A percentile compares a stretch with the other conserved stretches of the same genome.
Evolutionary conservation across 2,113 vertebrate species (phyloP).

Genomic region (Petaurus breviceps): DNA sequence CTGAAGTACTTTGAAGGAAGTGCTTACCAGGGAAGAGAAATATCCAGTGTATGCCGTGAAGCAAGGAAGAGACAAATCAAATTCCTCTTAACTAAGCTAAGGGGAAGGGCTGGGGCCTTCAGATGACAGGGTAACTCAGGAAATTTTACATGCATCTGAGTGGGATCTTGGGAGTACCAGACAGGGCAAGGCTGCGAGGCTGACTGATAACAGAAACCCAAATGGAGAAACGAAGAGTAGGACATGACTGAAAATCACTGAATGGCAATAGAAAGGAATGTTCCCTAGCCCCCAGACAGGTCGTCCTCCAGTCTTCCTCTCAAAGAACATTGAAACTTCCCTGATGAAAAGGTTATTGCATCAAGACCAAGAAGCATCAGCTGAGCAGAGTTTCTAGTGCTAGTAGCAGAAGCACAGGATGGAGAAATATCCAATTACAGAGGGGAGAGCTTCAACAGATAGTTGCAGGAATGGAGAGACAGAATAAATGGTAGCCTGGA

Average conservation of each 20-base stretch:
- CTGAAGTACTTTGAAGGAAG: background rate
- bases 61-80: background rate
- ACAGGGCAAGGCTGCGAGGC: too few species aligned
- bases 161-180: background rate
- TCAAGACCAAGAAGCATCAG: accelerated
- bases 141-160: background rate
- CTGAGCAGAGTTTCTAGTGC: too few species aligned
- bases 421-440: background rate
- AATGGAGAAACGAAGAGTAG: too few species aligned
- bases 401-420: too few species aligned
- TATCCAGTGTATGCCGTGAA: background rate
- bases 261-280: background rate
- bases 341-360: background rate
- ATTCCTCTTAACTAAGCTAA: background rate
- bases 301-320: background rate
- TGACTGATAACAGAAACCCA: background rate
- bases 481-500: background rate
- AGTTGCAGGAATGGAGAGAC: background rate
- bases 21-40: background rate
- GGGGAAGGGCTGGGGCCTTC: background rate
- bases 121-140: background rate
- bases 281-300: background rate
- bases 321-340: background rate
- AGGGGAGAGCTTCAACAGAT: background rate
- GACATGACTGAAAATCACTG: background rate